Evolutionary conservation across 37 sponge, comb jelly and placozoan species (phyloP).

Genomic region (Axinella damicornis): DNA sequence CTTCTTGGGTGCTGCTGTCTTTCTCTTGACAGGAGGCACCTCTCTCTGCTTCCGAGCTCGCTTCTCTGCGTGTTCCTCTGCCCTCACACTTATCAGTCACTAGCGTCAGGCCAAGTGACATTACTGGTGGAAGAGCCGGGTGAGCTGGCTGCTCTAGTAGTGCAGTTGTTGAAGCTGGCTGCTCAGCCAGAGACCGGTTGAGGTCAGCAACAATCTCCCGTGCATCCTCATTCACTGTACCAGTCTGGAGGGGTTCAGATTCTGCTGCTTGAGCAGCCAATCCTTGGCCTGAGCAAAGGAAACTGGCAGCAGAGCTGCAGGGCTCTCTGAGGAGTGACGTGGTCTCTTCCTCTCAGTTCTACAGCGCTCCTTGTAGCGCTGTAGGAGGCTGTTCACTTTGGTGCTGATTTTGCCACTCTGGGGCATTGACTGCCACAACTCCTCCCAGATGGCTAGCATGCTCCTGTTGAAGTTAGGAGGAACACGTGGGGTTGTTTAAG

Average conservation of each 20-base stretch:
- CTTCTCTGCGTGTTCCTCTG: constrained; percentile 38
- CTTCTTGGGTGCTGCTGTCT: constrained; percentile 24
- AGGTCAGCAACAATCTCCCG: constrained; percentile 43
- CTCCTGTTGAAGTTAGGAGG: constrained; percentile 41
- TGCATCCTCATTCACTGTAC: constrained; percentile 34
- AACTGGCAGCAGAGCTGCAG: constrained; percentile 55
- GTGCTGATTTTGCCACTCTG: constrained; percentile 41
- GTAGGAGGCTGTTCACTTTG: constrained; percentile 40
- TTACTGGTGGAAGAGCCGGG: constrained; percentile 31
- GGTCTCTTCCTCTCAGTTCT: constrained; percentile 27
- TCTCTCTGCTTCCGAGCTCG: constrained; percentile 17
- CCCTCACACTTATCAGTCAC: constrained; percentile 53
- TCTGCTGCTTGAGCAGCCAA: constrained; percentile 51
- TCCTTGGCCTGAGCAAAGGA: constrained; percentile 62
- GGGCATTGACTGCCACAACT: constrained; percentile 57
- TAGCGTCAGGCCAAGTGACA: constrained; percentile 54
- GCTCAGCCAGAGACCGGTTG: constrained; percentile 45
- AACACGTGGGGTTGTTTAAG: constrained; percentile 52
- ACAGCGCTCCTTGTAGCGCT: constrained; percentile 50
- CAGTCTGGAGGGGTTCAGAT: constrained; percentile 26
- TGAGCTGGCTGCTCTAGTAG: constrained; percentile 60
- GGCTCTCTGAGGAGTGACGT: not conserved
- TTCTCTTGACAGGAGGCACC: not conserved
- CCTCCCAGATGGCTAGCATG: constrained; percentile 53
- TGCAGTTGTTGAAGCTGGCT: constrained; percentile 42